A percentile compares a stretch with the other conserved stretches of the same genome.
Conservation (phyloP, 2,888 invertebrate genomes). For the Acleris laterana region DNA sequence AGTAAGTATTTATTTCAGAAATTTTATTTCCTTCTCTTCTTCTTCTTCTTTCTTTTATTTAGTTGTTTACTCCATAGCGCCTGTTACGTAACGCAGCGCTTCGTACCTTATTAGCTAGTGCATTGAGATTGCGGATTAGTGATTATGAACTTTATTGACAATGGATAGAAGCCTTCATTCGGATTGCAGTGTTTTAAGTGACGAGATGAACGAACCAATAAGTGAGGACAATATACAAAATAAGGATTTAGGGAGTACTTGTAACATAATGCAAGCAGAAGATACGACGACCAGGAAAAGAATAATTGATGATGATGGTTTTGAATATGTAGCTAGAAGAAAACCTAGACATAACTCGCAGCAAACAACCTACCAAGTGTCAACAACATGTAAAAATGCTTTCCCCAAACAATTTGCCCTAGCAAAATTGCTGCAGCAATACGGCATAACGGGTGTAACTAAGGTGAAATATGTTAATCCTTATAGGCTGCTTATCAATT, state of each 20-base stretch:
- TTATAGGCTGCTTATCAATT: constrained; percentile 27
- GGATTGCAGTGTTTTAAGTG: background rate
- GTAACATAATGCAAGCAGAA: background rate
- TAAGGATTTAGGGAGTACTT: background rate
- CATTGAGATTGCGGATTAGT: background rate
- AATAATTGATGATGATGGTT: background rate
- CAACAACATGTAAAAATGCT: constrained; percentile 6
- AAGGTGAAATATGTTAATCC: constrained; percentile 32
- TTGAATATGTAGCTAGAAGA: background rate
- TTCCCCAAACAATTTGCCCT: constrained; percentile 30
- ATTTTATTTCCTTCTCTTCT: no score
- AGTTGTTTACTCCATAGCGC: constrained; percentile 16
- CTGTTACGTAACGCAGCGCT: background rate
- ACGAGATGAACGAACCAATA: background rate
- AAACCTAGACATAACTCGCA: background rate
- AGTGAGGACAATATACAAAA: background rate
- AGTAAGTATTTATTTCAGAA: no score
- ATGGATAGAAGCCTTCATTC: constrained; percentile 8
- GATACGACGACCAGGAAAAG: background rate
- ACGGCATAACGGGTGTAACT: constrained; percentile 4
- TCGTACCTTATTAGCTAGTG: background rate
- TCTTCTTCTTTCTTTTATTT: no score
- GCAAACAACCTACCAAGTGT: background rate
- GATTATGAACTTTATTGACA: constrained; percentile 11
- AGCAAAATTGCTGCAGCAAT: constrained; percentile 9